Conservation (phyloP, 2,888 invertebrate species). For the Nysson spinosus region DNA sequence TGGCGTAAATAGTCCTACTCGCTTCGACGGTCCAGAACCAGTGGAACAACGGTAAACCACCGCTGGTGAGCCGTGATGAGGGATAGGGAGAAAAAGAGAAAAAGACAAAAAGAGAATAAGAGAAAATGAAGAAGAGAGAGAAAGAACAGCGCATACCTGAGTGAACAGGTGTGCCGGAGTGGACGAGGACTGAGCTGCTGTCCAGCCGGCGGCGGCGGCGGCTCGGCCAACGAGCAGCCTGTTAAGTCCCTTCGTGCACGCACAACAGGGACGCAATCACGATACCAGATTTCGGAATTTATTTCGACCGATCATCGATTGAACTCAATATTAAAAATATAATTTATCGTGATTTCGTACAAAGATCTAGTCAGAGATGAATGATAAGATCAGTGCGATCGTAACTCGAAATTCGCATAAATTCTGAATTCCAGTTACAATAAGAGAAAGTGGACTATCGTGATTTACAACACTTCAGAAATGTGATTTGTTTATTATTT, state of each 20-base stretch:
- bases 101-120: conserved; percentile 11
- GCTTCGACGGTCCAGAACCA: conserved; percentile 36
- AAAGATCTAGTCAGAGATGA: too few species aligned
- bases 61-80: conserved; percentile 32
- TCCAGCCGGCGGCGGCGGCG: conserved; percentile 46
- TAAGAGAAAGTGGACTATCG: too few species aligned
- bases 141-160: conserved; percentile 63
- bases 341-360: too few species aligned
- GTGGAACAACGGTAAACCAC: conserved; percentile 54
- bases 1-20: conserved; percentile 21
- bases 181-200: conserved; percentile 54
- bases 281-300: conserved; percentile 37
- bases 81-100: conserved; percentile 11
- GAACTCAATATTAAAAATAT: too few species aligned
- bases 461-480: too few species aligned
- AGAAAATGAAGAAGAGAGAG: conserved; percentile 15
- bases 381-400: too few species aligned
- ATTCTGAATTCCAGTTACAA: too few species aligned
- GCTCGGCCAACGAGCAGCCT: conserved; percentile 45
- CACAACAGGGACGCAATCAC: conserved; percentile 49
- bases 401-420: too few species aligned
- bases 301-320: too few species aligned
- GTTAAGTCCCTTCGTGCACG: conserved; percentile 49
- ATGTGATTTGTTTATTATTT: too few species aligned
- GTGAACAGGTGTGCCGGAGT: conserved; percentile 66